Evolutionary conservation across 2,797 vertebrate genomes (phyloP).

Genomic region (Lycodopsis pacificus): DNA sequence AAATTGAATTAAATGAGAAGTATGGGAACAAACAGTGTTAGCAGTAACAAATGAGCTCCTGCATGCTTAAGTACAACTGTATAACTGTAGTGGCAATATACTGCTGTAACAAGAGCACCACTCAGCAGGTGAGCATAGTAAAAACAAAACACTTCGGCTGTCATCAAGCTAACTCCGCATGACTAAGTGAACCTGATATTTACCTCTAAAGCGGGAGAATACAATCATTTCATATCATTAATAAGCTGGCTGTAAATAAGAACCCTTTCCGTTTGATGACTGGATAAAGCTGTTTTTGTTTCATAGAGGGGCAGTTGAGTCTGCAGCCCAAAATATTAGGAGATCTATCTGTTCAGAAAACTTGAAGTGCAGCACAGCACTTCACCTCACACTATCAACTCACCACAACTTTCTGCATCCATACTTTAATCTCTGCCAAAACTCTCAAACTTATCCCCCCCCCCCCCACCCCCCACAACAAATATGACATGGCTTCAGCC

Average conservation of each 20-base stretch:
- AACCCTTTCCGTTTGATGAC: conserved; percentile 5
- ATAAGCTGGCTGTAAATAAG: conserved; percentile 21
- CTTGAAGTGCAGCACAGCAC: not conserved
- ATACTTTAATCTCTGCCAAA: conserved; percentile 33
- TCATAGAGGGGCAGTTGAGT: not conserved
- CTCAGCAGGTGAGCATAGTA: conserved; percentile 52
- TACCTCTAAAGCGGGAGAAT: conserved; percentile 39
- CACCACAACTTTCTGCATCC: conserved; percentile 6
- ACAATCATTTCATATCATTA: conserved; percentile 44
- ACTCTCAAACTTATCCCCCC: not conserved
- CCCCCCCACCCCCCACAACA: not conserved
- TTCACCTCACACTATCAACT: not conserved
- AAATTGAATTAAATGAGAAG: not conserved
- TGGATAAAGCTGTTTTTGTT: conserved; percentile 2
- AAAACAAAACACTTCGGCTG: conserved; percentile 45
- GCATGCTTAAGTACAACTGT: conserved; percentile 26
- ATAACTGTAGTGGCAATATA: conserved; percentile 46
- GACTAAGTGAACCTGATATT: conserved; percentile 52
- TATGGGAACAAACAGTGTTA: conserved; percentile 7
- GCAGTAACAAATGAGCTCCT: conserved; percentile 6
- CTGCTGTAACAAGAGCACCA: conserved; percentile 45
- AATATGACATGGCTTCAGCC: not conserved
- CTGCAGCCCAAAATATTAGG: conserved; percentile 1
- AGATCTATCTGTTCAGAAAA: not conserved
- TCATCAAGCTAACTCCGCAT: conserved; percentile 54